Evolutionary conservation across 1,140 invertebrate species (phyloP).

Genomic region (Gonioctena quinquepunctata): DNA sequence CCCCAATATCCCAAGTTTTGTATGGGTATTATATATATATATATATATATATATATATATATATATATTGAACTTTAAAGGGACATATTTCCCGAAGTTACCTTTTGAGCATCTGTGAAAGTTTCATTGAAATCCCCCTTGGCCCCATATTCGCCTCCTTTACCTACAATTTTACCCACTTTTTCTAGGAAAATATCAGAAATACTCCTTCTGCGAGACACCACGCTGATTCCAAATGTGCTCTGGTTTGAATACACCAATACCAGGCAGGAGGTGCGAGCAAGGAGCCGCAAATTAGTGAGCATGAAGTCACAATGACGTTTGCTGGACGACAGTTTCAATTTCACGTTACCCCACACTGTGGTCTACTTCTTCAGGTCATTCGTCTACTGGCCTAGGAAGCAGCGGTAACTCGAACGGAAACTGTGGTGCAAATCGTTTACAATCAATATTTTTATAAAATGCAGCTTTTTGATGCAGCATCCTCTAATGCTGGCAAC

Average conservation of each 20-base stretch:
- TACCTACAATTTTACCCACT: no score
- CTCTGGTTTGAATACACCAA: conserved; percentile 95
- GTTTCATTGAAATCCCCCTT: no score
- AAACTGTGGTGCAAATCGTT: conserved; percentile 2
- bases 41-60: no score
- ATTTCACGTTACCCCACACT: conserved; percentile 38
- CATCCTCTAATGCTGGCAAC: background rate
- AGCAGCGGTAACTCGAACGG: conserved; percentile 31
- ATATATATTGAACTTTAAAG: no score
- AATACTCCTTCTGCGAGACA: conserved; percentile 84
- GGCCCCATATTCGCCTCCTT: no score
- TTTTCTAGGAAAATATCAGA: conserved; percentile 82
- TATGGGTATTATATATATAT: no score
- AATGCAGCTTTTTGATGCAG: conserved; percentile 16
- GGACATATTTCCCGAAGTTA: no score
- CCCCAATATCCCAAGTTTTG: no score
- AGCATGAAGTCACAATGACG: conserved; percentile 88
- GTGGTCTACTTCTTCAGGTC: conserved; percentile 42
- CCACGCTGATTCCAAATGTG: conserved; percentile 90
- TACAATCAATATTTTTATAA: conserved; percentile 17
- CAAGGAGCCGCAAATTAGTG: conserved; percentile 79
- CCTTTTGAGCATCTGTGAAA: no score
- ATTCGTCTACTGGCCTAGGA: conserved; percentile 43
- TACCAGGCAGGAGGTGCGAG: conserved; percentile 75
- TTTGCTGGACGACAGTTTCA: conserved; percentile 52